Conservation (phyloP, 2,797 vertebrate genomes). For the Paedocypris micromegethes region DNA sequence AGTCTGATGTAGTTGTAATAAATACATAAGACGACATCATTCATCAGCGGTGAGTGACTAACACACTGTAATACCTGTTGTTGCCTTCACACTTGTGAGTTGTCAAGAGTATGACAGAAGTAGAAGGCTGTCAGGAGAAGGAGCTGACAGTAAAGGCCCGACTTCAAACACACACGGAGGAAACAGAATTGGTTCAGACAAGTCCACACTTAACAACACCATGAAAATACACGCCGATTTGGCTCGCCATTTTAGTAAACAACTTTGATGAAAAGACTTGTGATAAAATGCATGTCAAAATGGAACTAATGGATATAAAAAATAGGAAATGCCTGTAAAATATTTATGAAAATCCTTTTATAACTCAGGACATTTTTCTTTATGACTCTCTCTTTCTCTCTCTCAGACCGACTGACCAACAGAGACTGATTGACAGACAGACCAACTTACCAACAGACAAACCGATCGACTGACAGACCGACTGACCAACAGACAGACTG, state of each 20-base stretch:
- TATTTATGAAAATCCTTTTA: slow-evolving; percentile 21
- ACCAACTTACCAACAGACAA: not conserved
- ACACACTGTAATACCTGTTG: slow-evolving; percentile 42
- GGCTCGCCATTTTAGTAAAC: not conserved
- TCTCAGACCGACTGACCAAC: not conserved
- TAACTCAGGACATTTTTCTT: not conserved
- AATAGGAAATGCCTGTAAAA: slow-evolving; percentile 3
- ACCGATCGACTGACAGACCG: no score
- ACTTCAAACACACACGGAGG: slow-evolving; percentile 65
- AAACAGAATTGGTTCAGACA: slow-evolving; percentile 60
- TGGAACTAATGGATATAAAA: no score
- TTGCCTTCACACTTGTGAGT: slow-evolving; percentile 64
- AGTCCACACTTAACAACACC: slow-evolving; percentile 54
- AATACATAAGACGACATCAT: slow-evolving; percentile 2
- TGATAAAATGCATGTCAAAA: no score
- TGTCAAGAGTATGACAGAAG: slow-evolving; percentile 43
- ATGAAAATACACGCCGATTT: slow-evolving; percentile 44
- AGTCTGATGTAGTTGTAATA: not conserved
- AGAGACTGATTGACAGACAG: not conserved
- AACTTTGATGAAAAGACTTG: slow-evolving; percentile 1
- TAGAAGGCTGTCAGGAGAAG: slow-evolving; percentile 48
- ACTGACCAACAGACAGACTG: no score
- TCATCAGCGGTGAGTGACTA: slow-evolving; percentile 41
- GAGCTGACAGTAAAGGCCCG: slow-evolving; percentile 57
- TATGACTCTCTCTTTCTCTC: no score